Percentiles rank a stretch among this genome's conserved stretches.
Conservation (phyloP, 2,113 vertebrate genomes). For the Patagioenas fasciata region DNA sequence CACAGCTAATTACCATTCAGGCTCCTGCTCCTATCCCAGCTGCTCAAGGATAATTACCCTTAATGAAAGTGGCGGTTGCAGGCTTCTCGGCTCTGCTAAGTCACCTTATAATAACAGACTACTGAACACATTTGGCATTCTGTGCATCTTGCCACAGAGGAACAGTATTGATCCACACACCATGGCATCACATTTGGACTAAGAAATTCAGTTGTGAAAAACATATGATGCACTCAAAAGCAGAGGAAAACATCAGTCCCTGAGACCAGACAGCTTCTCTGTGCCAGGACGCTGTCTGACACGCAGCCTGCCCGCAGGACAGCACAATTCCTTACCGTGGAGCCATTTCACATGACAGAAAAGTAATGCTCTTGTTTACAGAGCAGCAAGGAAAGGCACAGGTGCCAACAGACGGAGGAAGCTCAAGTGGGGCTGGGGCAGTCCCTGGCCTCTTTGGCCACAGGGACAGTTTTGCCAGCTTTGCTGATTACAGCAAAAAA, state of each 20-base stretch:
- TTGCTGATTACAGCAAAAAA: not conserved
- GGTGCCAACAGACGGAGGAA: not conserved
- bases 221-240: slow-evolving; percentile 34
- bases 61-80: slow-evolving; percentile 60
- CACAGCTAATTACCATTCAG: slow-evolving; percentile 58
- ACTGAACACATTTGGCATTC: slow-evolving; percentile 50
- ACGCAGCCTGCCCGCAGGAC: not conserved
- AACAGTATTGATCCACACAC: slow-evolving; percentile 21
- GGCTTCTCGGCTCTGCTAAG: slow-evolving; percentile 46
- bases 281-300: not conserved
- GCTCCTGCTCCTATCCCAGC: slow-evolving; percentile 36
- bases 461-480: not conserved
- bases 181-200: slow-evolving; percentile 6
- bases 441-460: not conserved
- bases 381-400: not conserved
- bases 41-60: slow-evolving; percentile 57
- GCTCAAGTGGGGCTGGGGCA: not conserved
- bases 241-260: slow-evolving; percentile 42
- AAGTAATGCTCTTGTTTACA: not conserved
- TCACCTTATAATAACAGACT: slow-evolving; percentile 16
- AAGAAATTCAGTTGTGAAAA: slow-evolving; percentile 32
- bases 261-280: not conserved
- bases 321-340: not conserved
- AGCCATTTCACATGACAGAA: not conserved
- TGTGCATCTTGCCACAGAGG: slow-evolving; percentile 47